Percentiles rank a stretch among this genome's conserved stretches.
Conservation (phyloP, 2,113 vertebrate species). For the Barnardius zonarius region DNA sequence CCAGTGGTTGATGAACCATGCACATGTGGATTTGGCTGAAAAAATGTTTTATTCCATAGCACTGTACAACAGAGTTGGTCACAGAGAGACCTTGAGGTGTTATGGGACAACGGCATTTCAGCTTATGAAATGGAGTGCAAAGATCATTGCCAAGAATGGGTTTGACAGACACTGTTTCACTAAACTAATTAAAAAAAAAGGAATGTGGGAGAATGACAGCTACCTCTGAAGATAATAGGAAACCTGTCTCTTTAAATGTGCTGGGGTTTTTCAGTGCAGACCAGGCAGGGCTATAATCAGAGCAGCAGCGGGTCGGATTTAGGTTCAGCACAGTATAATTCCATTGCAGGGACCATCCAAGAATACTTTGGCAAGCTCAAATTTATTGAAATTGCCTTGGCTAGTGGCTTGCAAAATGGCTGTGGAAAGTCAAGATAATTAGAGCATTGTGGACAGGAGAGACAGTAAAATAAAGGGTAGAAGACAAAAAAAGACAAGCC, state of each 20-base stretch:
- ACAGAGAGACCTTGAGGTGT: not conserved
- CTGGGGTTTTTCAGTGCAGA: slow-evolving; percentile 20
- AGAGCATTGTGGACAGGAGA: slow-evolving; percentile 20
- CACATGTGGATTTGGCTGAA: slow-evolving; percentile 35
- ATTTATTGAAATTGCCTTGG: slow-evolving; percentile 35
- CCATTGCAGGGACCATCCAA: slow-evolving; percentile 29
- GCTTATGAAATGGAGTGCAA: not conserved
- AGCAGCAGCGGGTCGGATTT: slow-evolving; percentile 29
- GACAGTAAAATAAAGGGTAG: slow-evolving; percentile 53
- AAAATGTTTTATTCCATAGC: slow-evolving; percentile 4
- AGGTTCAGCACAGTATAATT: slow-evolving; percentile 59
- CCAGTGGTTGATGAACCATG: slow-evolving; percentile 7
- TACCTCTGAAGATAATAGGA: slow-evolving; percentile 43
- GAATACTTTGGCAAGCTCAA: slow-evolving; percentile 30
- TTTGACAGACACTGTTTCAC: slow-evolving; percentile 31
- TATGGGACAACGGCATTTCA: slow-evolving; percentile 22
- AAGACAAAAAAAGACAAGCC: slow-evolving; percentile 45
- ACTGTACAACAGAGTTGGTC: not conserved
- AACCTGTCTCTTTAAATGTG: slow-evolving; percentile 60
- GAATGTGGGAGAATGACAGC: slow-evolving; percentile 19
- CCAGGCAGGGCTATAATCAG: slow-evolving; percentile 66
- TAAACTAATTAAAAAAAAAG: slow-evolving; percentile 48
- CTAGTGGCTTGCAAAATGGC: slow-evolving; percentile 43
- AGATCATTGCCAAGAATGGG: slow-evolving; percentile 3
- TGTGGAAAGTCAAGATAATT: slow-evolving; percentile 38